Evolutionary conservation across 2,888 invertebrate genomes (phyloP), one percentile per base, ranked within the genome.

Genomic region (Trisateles emortualis): DNA sequence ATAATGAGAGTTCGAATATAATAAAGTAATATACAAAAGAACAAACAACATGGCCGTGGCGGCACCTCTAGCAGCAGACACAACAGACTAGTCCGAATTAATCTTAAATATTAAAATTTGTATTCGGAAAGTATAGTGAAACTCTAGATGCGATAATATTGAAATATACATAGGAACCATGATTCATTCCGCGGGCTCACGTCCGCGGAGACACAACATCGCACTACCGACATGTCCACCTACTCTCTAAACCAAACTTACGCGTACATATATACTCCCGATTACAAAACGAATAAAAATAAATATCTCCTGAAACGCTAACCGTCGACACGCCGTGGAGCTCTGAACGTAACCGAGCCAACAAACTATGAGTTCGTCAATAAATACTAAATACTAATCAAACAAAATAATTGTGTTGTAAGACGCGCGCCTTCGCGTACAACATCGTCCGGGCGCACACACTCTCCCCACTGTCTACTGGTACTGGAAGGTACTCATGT

Each of bases 161-260:
- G 93, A 93, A 92, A 93, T 93, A 91, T 93, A 93, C 92, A 93
- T 93, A 93, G 93, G 93, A 93, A 93, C 93, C 93, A 93, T 93
- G 92, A 92, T 92, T 91, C 89, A 81, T 86, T 84, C 91, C 92
- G 91, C 90, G 90, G 89, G 75, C 84, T 75, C 65, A 72, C 81
- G 84, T 79, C 90, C 90, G 87, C 90, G 92, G 90, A 88, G 87
- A 87, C 87, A 89, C 88, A 86, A 88, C 89, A 84, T 88, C 91
- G 88, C 86, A 84, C 88, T 90, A 90, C 87, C 89, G 86, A 89
- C 85, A 78, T 80, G 84, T 84, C 81, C 81, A 77, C 83, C 88
- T 88, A 88, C 83, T 72, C 83, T 72, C 87, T 88, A 88, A 87
- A 83, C 77, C 85, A 83, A 86, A 86, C 87, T 81, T 80, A 87